Base-by-base conservation (phyloP, 2,797 vertebrate species). In the Channa striata region DNA sequence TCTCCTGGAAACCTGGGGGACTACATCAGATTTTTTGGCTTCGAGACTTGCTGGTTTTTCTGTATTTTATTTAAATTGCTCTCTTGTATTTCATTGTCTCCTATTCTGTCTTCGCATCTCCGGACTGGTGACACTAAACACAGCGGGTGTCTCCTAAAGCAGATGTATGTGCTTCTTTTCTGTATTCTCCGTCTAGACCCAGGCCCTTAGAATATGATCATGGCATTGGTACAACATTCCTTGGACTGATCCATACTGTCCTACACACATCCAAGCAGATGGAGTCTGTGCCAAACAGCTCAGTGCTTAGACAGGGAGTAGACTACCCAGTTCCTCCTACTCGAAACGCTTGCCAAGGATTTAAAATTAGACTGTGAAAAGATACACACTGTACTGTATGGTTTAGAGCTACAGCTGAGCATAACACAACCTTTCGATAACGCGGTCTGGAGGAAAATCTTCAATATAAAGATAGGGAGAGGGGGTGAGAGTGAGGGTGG, bases 281-380 rank as follows among this genome's bases (percentile, higher is more conserved):
- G 72, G 80, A 86, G 74, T 46, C 49, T 16, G 54, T 82, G 86
- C 87, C 87, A 91, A 85, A 70, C 70, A 30, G 78, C 83, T 87
- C 84, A 59, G 72, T 49, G 65, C 80, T 82, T 47, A 77, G 74
- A 88, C 82, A 58, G 78, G 58, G 81, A 78, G 83, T 69, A 65
- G 72, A 72, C 77, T 78, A 74, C 51, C 58, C 69, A 42, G 79
- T 84, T 84, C 86, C 89, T 85, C 84, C 84, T 72, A 79, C 77
- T 80, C 23, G 56, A 53, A 68, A 70, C 4, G 51, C 76, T 72
- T 85, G 85, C 85, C 83, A 90, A 75, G 74, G 75, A 80, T 86
- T 91, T 87, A 83, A 87, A 87, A 88, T 90, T 81, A 84, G 79
- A 77, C 79, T 67, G 75, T 78, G 84, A 85, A 84, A 83, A 84